Percentiles rank a stretch among this genome's conserved stretches.
Evolutionary conservation across 2,113 vertebrate genomes (phyloP).

Genomic region (Casuarius casuarius): DNA sequence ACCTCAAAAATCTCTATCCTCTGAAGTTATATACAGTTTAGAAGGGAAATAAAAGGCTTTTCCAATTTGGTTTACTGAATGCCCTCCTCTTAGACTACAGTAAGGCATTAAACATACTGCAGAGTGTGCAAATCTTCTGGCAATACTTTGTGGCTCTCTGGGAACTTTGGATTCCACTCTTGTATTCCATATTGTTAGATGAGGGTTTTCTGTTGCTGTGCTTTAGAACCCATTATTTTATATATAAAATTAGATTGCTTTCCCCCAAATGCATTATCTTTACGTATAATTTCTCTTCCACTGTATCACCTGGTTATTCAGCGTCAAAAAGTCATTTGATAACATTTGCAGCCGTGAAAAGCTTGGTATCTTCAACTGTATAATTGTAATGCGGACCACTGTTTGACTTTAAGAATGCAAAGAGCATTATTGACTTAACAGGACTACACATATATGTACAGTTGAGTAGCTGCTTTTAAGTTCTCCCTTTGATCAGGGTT

Average conservation of each 20-base stretch:
- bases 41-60: background rate
- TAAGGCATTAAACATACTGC: background rate
- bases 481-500: background rate
- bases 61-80: background rate
- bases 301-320: background rate
- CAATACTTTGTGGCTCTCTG: background rate
- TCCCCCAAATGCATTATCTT: background rate
- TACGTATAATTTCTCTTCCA: background rate
- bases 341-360: background rate
- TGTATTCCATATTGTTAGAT: background rate
- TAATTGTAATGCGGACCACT: background rate
- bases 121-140: background rate
- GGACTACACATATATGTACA: background rate
- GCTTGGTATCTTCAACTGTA: background rate
- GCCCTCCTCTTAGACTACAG: background rate
- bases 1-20: background rate
- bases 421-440: background rate
- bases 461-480: background rate
- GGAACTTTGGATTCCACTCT: background rate
- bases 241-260: background rate
- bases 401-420: background rate
- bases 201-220: background rate
- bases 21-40: background rate
- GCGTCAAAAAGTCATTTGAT: fast-evolving
- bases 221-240: background rate